Evolutionary conservation across 2,888 invertebrate genomes (phyloP), one percentile per base, ranked within the genome.

Genomic region (Coecobrya sp.): DNA sequence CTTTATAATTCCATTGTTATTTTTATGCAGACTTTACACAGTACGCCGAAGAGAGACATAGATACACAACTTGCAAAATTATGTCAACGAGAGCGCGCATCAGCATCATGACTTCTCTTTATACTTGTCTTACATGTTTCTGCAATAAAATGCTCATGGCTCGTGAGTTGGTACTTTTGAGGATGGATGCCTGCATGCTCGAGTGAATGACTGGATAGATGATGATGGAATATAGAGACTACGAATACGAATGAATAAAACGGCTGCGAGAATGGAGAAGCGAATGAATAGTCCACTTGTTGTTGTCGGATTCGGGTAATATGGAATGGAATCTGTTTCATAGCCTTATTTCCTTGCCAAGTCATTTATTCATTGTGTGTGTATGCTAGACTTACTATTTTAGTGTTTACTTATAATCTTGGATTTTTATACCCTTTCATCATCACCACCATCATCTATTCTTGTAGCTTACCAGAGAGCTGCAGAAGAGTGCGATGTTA

Each of bases 211-310:
- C 79, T 79, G 45, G 11, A 10, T 42, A 42, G 45, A 45, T 65
- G 16, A 36, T 36, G 65, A 30, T 30, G 19, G 7, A 45, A 27
- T 7, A n/a, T 36, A 36, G 0, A 62, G 59, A 62, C 13, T 16
- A 16, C n/a, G n/a, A n/a, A n/a, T 2, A 36, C 36, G 36, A 7
- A 36, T 36, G 27, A 65, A 65, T 65, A 27, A 16, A 68, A 27
- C 16, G 36, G 13, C 25, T 4, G 65, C 65, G 36, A n/a, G 42
- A 76, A 73, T 11, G 49, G n/a, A 79, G 52, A 76, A 49, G 81
- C 81, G 81, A 89, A 52, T 73, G 84, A 70, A 86, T 25, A 62
- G 91, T 91, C 91, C 91, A 91, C 91, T 91, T 91, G 91, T 91
- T 79, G 91, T 85, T 90, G 62, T 68, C 52, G 59, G 59, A 82